Evolutionary conservation across 2,797 vertebrate species (phyloP).

Genomic region (Botia almorhae): DNA sequence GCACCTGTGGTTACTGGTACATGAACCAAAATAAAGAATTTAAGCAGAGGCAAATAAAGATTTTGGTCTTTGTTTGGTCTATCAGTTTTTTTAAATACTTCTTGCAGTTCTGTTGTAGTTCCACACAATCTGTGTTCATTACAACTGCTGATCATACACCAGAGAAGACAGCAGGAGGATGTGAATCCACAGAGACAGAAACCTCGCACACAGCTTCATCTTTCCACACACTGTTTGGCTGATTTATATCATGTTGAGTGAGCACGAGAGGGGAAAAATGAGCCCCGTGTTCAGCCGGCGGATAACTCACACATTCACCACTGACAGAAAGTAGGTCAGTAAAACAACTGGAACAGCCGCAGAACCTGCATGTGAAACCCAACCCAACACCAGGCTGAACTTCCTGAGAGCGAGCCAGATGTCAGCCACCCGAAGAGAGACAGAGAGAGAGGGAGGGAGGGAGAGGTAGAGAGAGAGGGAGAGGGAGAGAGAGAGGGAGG

Average conservation of each 20-base stretch:
- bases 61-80: not conserved
- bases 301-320: slow-evolving; percentile 72
- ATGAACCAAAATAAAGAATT: no score
- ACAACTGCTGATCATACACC: no score
- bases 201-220: slow-evolving; percentile 50
- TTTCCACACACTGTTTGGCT: slow-evolving; percentile 44
- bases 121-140: no score
- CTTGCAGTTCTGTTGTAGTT: not conserved
- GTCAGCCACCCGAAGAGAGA: not conserved
- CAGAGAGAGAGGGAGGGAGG: no score
- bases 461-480: slow-evolving; percentile 43
- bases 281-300: slow-evolving; percentile 66
- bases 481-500: slow-evolving; percentile 59
- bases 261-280: slow-evolving; percentile 71
- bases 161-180: no score
- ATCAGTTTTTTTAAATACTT: no score
- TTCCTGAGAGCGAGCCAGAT: slow-evolving; percentile 47
- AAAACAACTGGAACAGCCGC: slow-evolving; percentile 59
- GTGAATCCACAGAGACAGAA: no score
- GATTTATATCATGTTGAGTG: slow-evolving; percentile 70
- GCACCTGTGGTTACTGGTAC: no score
- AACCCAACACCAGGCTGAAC: slow-evolving; percentile 46
- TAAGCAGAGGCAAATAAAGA: no score
- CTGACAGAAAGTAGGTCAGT: slow-evolving; percentile 76
- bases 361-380: slow-evolving; percentile 22